Evolutionary conservation across 2,888 invertebrate species (phyloP), one percentile per base, ranked within the genome.

Genomic region (Lasioglossum marginatum): DNA sequence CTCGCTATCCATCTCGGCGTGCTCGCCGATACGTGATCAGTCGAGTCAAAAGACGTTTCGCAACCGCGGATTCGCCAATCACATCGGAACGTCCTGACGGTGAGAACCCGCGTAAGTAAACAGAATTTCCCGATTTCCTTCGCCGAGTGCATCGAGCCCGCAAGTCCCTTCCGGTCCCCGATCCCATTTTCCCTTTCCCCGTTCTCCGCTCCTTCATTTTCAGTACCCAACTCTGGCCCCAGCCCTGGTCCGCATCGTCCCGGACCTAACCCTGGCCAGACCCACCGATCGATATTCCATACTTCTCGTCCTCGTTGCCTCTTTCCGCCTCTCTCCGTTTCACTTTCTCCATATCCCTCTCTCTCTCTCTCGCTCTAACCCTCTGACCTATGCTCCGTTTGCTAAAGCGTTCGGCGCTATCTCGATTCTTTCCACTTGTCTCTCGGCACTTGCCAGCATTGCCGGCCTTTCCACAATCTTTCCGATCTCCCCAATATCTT

Each of bases 31-130:
- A 86, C 83, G 81, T 87, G 87, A 87, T 86, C 81, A 74, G 77
- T 60, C 73, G 74, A 19, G 57, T 31, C 27, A 70, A 72, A 68
- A 5, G 70, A 66, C 60, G 76, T 68, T 52, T 45, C 68, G 66
- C 71, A 74, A 73, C 16, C 74, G 73, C 68, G 31, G 45, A 45
- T 76, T 57, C 71, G n/a, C 66, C 63, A 52, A 73, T 43, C 16
- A 23, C 78, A 23, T 27, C 45, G 73, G 5, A 34, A 57, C 37
- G 31, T 66, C 8, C 40, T 19, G 52, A 70, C 52, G 87, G 80
- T 77, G 86, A 86, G 86, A 86, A 43, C 73, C 78, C 83, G 73
- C 87, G 87, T 86, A 77, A 87, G 87, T 87, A 83, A 27, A 70
- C 57, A 1, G n/a, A 57, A 0, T 43, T 57, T 23, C 37, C 4